phyloP scores from a whole-genome alignment of 1,140 invertebrate genomes.

The Aphelenchoides besseyi region DNA sequence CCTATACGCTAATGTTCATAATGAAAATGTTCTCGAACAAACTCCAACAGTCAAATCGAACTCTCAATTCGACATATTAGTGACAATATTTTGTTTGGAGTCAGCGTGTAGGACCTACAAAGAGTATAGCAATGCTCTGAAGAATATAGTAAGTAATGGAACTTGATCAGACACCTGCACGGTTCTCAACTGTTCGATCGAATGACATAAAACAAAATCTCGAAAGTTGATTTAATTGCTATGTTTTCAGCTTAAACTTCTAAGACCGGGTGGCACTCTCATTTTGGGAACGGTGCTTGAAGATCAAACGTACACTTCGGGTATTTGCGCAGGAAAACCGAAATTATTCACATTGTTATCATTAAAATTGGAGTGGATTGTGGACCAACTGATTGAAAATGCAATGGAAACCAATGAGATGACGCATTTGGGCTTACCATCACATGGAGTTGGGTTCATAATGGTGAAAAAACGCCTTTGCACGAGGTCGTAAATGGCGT shows the following conservation, averaged over 20 bases:
- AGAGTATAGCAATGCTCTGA: constrained; percentile 44
- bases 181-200: background rate
- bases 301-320: constrained; percentile 50
- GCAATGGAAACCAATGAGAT: constrained; percentile 42
- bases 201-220: too few species aligned
- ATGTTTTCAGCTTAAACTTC: constrained; percentile 41
- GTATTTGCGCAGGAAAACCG: constrained; percentile 26
- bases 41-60: constrained; percentile 2
- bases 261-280: constrained; percentile 45
- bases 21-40: constrained; percentile 34
- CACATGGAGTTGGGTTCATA: constrained; percentile 34
- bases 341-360: constrained; percentile 42
- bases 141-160: constrained; percentile 45
- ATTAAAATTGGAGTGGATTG: constrained; percentile 41
- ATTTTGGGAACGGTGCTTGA: constrained; percentile 52
- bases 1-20: constrained; percentile 47
- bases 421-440: constrained; percentile 16
- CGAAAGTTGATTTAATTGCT: too few species aligned
- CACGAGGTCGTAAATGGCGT: background rate
- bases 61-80: constrained; percentile 40
- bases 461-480: constrained; percentile 42
- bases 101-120: constrained; percentile 47
- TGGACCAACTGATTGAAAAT: constrained; percentile 28
- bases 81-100: constrained; percentile 53
- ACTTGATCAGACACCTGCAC: background rate